These are phyloP conservation scores for Troides oblongomaculatus DNA, from an alignment of 2,888 invertebrate genomes.

Conservation along the genomic window DNA sequence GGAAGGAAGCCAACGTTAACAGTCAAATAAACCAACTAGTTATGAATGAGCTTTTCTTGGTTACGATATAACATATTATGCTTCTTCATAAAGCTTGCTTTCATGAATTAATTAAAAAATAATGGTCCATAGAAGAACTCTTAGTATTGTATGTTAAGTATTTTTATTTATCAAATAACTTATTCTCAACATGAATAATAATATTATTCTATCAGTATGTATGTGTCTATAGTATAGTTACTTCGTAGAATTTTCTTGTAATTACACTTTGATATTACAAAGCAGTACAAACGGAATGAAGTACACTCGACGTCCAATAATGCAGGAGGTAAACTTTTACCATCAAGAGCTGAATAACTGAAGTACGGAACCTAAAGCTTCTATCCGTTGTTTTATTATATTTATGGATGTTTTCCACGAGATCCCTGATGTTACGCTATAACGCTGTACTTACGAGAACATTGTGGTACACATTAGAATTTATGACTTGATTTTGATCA, in stretches of 20 bases:
- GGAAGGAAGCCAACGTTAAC: slow-evolving; percentile 20
- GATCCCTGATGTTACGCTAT: slow-evolving; percentile 1
- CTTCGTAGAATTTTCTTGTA: too few species aligned
- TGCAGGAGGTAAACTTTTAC: slow-evolving; percentile 7
- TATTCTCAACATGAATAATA: too few species aligned
- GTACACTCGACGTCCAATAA: neutral
- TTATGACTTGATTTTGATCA: slow-evolving; percentile 1
- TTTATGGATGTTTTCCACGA: slow-evolving; percentile 5
- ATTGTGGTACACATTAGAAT: slow-evolving; percentile 1
- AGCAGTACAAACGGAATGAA: too few species aligned
- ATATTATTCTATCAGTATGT: too few species aligned
- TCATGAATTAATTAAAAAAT: neutral
- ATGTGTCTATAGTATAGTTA: too few species aligned
- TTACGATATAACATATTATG: slow-evolving; percentile 16
- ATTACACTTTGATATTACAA: too few species aligned
- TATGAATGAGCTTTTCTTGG: slow-evolving; percentile 14
- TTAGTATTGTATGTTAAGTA: too few species aligned
- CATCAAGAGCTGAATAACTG: slow-evolving; percentile 5
- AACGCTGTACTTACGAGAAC: slow-evolving; percentile 1
- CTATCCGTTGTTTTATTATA: neutral
- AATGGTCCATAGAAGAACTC: too few species aligned
- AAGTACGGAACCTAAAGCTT: neutral
- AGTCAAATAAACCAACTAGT: slow-evolving; percentile 18
- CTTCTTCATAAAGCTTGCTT: slow-evolving; percentile 10
- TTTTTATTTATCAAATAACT: too few species aligned